Evolutionary conservation across 2,888 invertebrate species (phyloP).

Genomic region (Diabrotica balteata): DNA sequence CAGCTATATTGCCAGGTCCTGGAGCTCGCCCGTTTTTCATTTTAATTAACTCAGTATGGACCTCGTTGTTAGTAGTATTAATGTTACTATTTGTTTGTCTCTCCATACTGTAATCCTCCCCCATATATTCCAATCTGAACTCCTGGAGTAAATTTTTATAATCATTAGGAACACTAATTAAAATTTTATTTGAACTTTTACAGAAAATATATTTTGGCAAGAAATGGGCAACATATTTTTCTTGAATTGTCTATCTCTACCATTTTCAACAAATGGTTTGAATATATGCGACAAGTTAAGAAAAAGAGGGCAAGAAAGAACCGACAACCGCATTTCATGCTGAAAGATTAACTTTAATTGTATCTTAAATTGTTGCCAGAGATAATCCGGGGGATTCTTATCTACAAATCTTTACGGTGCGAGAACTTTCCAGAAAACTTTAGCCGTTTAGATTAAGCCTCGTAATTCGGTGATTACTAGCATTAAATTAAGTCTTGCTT

Average conservation of each 20-base stretch:
- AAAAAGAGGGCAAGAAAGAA: conserved; percentile 8
- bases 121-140: no score
- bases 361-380: conserved; percentile 51
- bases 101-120: no score
- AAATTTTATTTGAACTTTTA: no score
- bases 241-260: background rate
- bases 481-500: conserved; percentile 27
- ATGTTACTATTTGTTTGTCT: no score
- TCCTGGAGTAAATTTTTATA: no score
- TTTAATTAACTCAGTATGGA: no score
- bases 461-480: conserved; percentile 45
- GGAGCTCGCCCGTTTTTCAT: no score
- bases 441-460: conserved; percentile 41
- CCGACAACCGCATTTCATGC: conserved; percentile 41
- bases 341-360: conserved; percentile 52
- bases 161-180: no score
- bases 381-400: conserved; percentile 48
- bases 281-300: conserved; percentile 18
- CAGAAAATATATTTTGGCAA: no score
- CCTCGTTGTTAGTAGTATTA: no score
- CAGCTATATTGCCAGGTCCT: no score
- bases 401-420: conserved; percentile 46
- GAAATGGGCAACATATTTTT: no score
- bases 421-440: conserved; percentile 40
- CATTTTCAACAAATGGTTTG: background rate